These are phyloP conservation scores for Turritopsis dohrnii DNA, from an alignment of 30 jellyfish, hydroid and myxozoan species.

Conservation along the genomic window DNA sequence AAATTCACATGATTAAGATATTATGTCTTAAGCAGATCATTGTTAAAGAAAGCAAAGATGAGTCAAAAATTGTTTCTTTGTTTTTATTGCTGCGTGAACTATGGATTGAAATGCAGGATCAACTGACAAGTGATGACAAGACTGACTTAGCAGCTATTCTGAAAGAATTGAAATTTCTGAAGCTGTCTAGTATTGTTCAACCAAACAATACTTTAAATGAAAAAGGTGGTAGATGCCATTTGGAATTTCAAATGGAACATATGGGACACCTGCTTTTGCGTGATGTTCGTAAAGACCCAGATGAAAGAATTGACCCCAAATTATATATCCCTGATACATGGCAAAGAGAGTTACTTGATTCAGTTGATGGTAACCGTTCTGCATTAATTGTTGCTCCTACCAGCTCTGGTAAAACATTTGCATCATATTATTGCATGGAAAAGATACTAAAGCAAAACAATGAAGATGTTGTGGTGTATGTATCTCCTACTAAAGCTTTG, in stretches of 20 bases:
- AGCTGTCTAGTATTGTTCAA: not conserved
- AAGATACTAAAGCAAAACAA: constrained; percentile 13
- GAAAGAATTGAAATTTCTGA: not conserved
- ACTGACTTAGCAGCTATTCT: not conserved
- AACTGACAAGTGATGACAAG: not conserved
- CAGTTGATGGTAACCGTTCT: constrained; percentile 31
- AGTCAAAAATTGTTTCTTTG: not conserved
- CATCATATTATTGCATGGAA: constrained; percentile 42
- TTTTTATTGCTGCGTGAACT: not conserved
- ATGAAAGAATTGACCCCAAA: constrained; percentile 11
- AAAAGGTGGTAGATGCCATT: not conserved
- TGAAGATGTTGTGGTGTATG: constrained; percentile 40
- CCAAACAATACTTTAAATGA: not conserved
- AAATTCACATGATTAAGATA: not conserved
- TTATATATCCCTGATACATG: constrained; percentile 31
- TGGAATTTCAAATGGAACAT: constrained; percentile 23
- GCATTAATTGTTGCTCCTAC: constrained; percentile 47
- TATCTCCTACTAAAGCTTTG: constrained; percentile 43
- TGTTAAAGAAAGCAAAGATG: not conserved
- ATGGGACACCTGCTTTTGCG: constrained; percentile 25
- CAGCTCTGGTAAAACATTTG: constrained; percentile 37
- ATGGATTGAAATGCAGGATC: not conserved
- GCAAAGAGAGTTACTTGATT: constrained; percentile 37
- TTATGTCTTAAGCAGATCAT: not conserved
- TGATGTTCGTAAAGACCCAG: constrained; percentile 23